Evolutionary conservation across 2,113 vertebrate species (phyloP), one percentile per base, ranked within the genome.

Genomic region (Capra hircus): DNA sequence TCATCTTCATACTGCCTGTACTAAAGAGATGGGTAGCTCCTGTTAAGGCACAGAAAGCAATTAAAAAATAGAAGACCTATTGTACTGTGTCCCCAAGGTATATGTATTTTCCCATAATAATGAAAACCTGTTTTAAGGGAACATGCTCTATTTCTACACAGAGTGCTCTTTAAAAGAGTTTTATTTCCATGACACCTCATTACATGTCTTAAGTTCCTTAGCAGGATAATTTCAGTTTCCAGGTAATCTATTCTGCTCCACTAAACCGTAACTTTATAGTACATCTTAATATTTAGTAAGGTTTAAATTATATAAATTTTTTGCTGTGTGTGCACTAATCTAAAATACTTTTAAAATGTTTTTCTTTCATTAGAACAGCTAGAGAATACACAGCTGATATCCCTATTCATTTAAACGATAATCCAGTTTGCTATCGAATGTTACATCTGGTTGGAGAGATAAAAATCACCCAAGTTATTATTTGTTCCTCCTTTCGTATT

Each of bases 401-500:
- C 89, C 97, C 98, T 59, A 48, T 98, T 9, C 43, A 1, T 92
- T 95, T 98, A 96, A 97, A 94, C 83, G 43, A 88, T 55, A 89
- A 84, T 84, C 86, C 95, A 60, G 0, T 84, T 91, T 83, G 87
- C 71, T 98, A 93, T 88, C 55, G 50, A 77, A 55, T 6, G 1
- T 77, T 98, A 88, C 5, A 2, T 67, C 59, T 98, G 45, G 50
- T 11, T 81, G 98, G 98, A 97, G 97, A 97, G 60, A 52, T 98
- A 80, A 96, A n/a, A 97, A 82, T 89, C 53, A 67, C 98, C 98
- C 23, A 97, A 84, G 30, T 67, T 98, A 92, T 4, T 4, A 6
- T 97, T 98, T 95, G 96, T 97, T 10, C 98, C 97, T 93, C 52
- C 96, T 48, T 97, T 97, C 87, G 14, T 98, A 78, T 91, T 83